phyloP scores from a whole-genome alignment of 37 sponge, comb jelly and placozoan genomes.

The Aphrocallistes beatrix region DNA sequence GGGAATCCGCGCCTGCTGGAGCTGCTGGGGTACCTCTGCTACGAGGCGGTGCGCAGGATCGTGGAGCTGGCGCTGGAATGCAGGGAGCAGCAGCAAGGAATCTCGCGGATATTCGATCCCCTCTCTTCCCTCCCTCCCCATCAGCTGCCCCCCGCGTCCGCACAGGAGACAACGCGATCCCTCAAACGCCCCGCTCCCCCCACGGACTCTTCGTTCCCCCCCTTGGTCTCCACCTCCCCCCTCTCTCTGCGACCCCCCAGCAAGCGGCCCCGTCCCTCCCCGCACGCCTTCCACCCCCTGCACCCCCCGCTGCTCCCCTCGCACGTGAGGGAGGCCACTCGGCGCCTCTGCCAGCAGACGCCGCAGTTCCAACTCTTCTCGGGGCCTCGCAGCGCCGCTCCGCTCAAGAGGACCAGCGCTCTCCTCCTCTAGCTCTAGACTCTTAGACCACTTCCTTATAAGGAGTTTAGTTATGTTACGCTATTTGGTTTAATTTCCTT shows the following conservation, averaged over 20 bases:
- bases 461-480: too few species aligned
- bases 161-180: not conserved
- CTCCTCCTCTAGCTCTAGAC: too few species aligned
- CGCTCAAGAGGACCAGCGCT: too few species aligned
- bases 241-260: not conserved
- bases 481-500: too few species aligned
- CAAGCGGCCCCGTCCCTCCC: not conserved
- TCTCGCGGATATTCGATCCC: not conserved
- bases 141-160: not conserved
- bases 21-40: not conserved
- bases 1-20: not conserved
- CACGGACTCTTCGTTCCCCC: not conserved
- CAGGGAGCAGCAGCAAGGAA: not conserved
- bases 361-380: not conserved
- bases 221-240: not conserved
- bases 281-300: constrained; percentile 4
- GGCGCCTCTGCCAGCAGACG: not conserved
- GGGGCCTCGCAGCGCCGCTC: not conserved
- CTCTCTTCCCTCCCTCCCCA: too few species aligned
- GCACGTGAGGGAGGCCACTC: not conserved
- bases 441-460: too few species aligned
- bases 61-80: not conserved
- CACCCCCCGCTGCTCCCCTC: constrained; percentile 16
- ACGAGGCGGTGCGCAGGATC: not conserved
- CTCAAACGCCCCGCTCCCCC: not conserved